A percentile compares a stretch with the other conserved stretches of the same genome.
These are phyloP conservation scores for Camelus bactrianus DNA, from an alignment of 2,113 vertebrate species.

Conservation along the genomic window DNA sequence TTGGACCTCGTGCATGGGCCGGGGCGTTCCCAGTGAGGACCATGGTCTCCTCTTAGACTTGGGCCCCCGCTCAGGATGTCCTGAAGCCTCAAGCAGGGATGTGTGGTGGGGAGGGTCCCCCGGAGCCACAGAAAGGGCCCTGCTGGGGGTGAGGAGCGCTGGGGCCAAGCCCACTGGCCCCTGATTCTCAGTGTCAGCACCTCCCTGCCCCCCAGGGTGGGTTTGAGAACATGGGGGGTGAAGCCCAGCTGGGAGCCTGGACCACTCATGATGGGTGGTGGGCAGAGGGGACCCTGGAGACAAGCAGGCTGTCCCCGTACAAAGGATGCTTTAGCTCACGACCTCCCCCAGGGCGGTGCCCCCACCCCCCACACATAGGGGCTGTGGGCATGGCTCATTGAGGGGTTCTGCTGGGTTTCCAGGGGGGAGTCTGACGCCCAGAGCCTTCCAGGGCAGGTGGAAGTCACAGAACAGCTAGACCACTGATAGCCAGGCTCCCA, in stretches of 20 bases:
- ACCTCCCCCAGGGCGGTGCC: not conserved
- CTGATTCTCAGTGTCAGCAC: not conserved
- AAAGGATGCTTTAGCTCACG: not conserved
- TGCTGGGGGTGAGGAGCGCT: not conserved
- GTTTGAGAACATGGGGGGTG: not conserved
- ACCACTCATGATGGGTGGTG: not conserved
- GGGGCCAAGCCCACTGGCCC: not conserved
- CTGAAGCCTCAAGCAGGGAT: not conserved
- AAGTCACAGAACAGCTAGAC: not conserved
- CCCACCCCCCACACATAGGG: fast-evolving
- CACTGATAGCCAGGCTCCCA: fast-evolving
- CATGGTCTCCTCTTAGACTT: not conserved
- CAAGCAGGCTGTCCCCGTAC: not conserved
- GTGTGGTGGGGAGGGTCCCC: too few species aligned
- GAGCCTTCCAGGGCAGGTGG: not conserved
- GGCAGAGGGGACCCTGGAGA: not conserved
- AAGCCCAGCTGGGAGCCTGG: fast-evolving
- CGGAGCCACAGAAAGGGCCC: too few species aligned
- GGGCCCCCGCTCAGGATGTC: too few species aligned
- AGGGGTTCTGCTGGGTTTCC: not conserved
- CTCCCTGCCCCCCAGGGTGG: not conserved
- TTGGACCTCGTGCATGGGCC: not conserved
- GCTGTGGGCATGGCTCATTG: fast-evolving
- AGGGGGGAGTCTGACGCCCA: fast-evolving
- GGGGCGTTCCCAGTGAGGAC: too few species aligned